A percentile compares a stretch with the other conserved stretches of the same genome.
These are phyloP conservation scores for Drosophila phalerata DNA, from an alignment of 2,888 invertebrate species.

Conservation along the genomic window DNA sequence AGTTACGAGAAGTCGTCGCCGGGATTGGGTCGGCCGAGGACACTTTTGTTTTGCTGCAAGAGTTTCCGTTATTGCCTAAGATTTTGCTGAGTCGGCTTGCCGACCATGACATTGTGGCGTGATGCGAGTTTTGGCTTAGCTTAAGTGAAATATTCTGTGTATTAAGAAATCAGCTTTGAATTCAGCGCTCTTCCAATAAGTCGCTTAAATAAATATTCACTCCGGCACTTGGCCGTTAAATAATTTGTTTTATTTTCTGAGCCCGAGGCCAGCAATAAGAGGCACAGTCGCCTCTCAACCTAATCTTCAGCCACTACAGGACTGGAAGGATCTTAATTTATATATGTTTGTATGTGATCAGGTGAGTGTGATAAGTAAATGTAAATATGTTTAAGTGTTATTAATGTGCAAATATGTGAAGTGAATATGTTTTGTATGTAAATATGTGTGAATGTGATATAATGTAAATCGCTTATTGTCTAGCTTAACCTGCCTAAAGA, in stretches of 20 bases:
- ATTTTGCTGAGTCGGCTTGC: constrained; percentile 13
- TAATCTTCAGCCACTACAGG: background rate
- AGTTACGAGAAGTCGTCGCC: too few relatives aligned
- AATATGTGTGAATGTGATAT: too few relatives aligned
- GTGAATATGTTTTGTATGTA: too few relatives aligned
- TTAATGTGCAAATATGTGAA: too few relatives aligned
- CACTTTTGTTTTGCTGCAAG: constrained; percentile 11
- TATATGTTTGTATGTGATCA: too few relatives aligned
- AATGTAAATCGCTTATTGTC: too few relatives aligned
- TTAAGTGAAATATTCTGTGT: background rate
- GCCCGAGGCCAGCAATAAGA: constrained; percentile 5
- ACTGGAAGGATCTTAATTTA: too few relatives aligned
- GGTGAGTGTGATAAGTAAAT: too few relatives aligned
- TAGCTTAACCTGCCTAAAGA: too few relatives aligned
- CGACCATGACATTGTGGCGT: constrained; percentile 3
- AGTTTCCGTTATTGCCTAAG: constrained; percentile 10
- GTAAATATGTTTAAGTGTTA: too few relatives aligned
- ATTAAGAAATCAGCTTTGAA: background rate
- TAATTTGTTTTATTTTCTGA: background rate
- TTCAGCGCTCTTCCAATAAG: background rate
- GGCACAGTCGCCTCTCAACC: background rate
- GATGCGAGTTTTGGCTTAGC: constrained; percentile 4
- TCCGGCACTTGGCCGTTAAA: constrained; percentile 3
- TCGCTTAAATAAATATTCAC: constrained; percentile 1
- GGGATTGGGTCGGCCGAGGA: background rate